Evolutionary conservation across 1,140 invertebrate genomes (phyloP), one percentile per base, ranked within the genome.

Genomic region (Solen grandis): DNA sequence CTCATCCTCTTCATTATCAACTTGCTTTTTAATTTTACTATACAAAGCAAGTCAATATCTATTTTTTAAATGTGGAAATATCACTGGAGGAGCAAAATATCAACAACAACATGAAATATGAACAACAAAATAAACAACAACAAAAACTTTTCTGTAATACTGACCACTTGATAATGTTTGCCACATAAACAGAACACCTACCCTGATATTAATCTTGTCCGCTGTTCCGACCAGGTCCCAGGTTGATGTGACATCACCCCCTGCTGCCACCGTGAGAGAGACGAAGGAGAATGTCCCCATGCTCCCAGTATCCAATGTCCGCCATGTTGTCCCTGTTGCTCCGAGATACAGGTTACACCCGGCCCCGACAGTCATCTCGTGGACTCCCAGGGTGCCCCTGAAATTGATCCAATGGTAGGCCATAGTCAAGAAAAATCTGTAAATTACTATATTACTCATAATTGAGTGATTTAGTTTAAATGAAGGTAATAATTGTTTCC

Each of bases 381-480:
- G 63, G 25, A 87, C 78, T 50, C 83, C 87, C 19, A 89, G 69
- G n/a, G 68, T 80, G n/a, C 88, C 88, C 85, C 88, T 89, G 41
- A 29, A 70, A 68, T 16, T n/a, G n/a, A n/a, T n/a, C n/a, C n/a
- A n/a, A n/a, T n/a, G n/a, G n/a, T n/a, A n/a, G n/a, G n/a, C n/a
- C n/a, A n/a, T n/a, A n/a, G n/a, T n/a, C n/a, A n/a, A n/a, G n/a
- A n/a, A n/a, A n/a, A n/a, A n/a, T n/a, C n/a, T n/a, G n/a, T n/a
- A n/a, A n/a, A n/a, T n/a, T n/a, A n/a, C n/a, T n/a, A n/a, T n/a
- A n/a, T n/a, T n/a, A n/a, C n/a, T n/a, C n/a, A n/a, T n/a, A n/a
- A n/a, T n/a, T n/a, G n/a, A n/a, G n/a, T n/a, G n/a, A n/a, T n/a
- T n/a, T n/a, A n/a, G n/a, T n/a, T n/a, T n/a, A n/a, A n/a, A n/a